These are phyloP conservation scores for Idaea dimidiata DNA, from an alignment of 2,888 invertebrate genomes.

Conservation along the genomic window DNA sequence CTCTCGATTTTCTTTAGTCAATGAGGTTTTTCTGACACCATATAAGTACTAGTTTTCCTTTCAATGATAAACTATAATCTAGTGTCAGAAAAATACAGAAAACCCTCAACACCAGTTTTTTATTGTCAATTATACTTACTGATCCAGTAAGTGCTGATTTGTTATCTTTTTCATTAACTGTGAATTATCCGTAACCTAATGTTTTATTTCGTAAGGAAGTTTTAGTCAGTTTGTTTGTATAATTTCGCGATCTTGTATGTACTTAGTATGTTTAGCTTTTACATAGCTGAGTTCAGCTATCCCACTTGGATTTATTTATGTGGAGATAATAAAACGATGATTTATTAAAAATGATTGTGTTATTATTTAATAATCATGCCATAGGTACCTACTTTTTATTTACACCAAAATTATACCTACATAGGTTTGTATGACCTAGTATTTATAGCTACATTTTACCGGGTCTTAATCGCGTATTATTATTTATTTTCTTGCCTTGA, in stretches of 20 bases:
- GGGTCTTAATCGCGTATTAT: too few relatives aligned
- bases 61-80: too few relatives aligned
- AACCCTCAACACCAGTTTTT: not conserved
- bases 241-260: slow-evolving; percentile 59
- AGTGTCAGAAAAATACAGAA: too few relatives aligned
- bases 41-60: too few relatives aligned
- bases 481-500: too few relatives aligned
- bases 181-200: slow-evolving; percentile 21
- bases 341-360: slow-evolving; percentile 53
- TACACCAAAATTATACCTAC: not conserved
- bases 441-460: too few relatives aligned
- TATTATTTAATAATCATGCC: slow-evolving; percentile 30
- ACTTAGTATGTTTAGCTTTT: slow-evolving; percentile 64
- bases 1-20: not conserved
- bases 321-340: slow-evolving; percentile 71
- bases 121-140: too few relatives aligned
- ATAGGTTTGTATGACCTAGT: too few relatives aligned
- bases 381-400: not conserved
- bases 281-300: slow-evolving; percentile 42
- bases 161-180: not conserved
- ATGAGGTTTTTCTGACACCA: not conserved
- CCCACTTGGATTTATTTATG: slow-evolving; percentile 70
- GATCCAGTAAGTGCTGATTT: too few relatives aligned
- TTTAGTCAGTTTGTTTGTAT: slow-evolving; percentile 68
- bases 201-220: slow-evolving; percentile 43